Conservation (phyloP, 2,113 vertebrate genomes). For the Dromaius novaehollandiae region DNA sequence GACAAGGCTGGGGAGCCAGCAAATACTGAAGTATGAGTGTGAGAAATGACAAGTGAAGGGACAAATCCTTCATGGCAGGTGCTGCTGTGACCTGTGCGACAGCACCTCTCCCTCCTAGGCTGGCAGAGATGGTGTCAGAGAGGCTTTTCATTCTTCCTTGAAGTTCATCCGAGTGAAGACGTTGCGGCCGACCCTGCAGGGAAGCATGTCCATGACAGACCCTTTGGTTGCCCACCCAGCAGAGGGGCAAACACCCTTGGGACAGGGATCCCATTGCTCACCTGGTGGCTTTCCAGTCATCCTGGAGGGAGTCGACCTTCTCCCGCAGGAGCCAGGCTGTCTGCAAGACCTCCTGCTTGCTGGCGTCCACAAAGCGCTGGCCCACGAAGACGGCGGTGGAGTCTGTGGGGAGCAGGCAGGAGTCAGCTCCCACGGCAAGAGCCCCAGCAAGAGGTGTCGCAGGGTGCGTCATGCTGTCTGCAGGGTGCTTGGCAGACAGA, state of each 20-base stretch:
- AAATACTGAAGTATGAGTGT: not conserved
- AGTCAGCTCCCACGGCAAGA: not conserved
- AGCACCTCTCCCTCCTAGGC: fast-evolving
- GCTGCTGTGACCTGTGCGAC: fast-evolving
- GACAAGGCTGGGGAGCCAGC: not conserved
- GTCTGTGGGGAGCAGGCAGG: not conserved
- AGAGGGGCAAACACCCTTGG: fast-evolving
- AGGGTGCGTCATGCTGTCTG: not conserved
- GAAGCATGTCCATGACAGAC: not conserved
- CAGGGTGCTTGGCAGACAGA: not conserved
- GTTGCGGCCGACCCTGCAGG: fast-evolving
- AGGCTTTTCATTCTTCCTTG: not conserved
- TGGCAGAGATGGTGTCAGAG: fast-evolving
- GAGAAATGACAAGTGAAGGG: not conserved
- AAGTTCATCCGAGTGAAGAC: fast-evolving
- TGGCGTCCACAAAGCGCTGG: not conserved
- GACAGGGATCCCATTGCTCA: not conserved
- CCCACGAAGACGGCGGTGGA: conserved; percentile 21
- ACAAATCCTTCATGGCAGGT: not conserved
- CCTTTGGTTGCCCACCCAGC: fast-evolving
- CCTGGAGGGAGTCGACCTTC: fast-evolving
- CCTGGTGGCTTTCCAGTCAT: conserved; percentile 14
- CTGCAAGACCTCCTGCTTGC: not conserved
- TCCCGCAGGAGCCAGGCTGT: conserved; percentile 33
- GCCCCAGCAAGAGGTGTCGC: not conserved